Evolutionary conservation across 2,888 invertebrate genomes (phyloP).

Genomic region (Lumbricus terrestris): DNA sequence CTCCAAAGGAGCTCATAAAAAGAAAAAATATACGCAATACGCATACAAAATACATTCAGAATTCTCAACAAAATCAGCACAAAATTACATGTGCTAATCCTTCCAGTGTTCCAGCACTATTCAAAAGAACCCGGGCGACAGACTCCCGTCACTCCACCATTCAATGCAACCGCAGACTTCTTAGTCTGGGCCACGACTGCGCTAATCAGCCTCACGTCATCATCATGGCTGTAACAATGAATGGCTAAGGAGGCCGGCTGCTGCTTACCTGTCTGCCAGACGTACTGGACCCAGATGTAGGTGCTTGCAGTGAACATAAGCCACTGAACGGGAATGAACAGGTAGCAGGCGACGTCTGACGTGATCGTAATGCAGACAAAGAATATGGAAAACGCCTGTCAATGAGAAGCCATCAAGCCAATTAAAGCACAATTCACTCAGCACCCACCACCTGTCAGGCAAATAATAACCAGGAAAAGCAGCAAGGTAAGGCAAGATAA

Average conservation of each 20-base stretch:
- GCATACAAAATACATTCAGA: no score
- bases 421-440: background rate
- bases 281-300: slow-evolving; percentile 97
- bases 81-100: no score
- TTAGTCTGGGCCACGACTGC: background rate
- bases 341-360: slow-evolving; percentile 96
- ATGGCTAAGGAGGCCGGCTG: background rate
- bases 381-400: slow-evolving; percentile 92
- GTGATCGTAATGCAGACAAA: slow-evolving; percentile 96
- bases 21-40: no score
- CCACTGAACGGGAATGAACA: slow-evolving; percentile 97
- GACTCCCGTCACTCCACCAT: background rate
- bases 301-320: slow-evolving; percentile 96
- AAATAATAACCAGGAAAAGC: background rate
- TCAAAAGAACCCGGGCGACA: background rate
- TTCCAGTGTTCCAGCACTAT: background rate
- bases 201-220: background rate
- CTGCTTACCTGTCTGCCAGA: slow-evolving; percentile 83
- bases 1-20: no score
- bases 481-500: no score
- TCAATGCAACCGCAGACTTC: background rate
- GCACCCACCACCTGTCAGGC: background rate
- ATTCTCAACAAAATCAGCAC: no score
- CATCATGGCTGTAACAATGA: no score
- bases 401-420: slow-evolving; percentile 40